These are phyloP conservation scores for Heterochromis multidens DNA, from an alignment of 2,113 vertebrate species.

Conservation along the genomic window DNA sequence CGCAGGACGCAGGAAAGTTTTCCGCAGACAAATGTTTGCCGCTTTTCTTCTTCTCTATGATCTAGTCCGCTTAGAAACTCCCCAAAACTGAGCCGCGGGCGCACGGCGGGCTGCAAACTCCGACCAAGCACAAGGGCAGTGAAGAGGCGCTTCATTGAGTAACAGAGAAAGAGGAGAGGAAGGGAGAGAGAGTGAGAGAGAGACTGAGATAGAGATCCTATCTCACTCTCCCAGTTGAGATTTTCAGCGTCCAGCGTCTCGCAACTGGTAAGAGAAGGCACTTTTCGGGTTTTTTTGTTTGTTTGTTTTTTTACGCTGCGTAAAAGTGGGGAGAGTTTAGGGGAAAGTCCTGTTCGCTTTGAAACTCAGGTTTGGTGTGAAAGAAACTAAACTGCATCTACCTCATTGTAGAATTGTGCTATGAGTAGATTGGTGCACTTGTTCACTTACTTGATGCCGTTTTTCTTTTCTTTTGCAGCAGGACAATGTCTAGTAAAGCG, in stretches of 20 bases:
- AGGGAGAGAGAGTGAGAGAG: constrained; percentile 1
- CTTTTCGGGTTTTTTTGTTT: neutral
- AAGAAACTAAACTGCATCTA: neutral
- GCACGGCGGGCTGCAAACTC: constrained; percentile 78
- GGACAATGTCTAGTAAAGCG: constrained; percentile 90
- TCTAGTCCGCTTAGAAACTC: constrained; percentile 68
- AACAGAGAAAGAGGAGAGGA: constrained; percentile 9
- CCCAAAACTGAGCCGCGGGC: constrained; percentile 68
- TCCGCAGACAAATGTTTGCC: constrained; percentile 81
- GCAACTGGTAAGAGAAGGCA: constrained; percentile 66
- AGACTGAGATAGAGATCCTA: constrained; percentile 72
- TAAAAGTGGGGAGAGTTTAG: constrained; percentile 3
- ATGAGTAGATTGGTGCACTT: neutral
- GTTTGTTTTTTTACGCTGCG: constrained; percentile 27
- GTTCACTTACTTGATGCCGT: neutral
- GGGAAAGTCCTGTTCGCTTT: neutral
- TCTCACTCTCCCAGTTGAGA: constrained; percentile 73
- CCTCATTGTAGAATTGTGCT: neutral
- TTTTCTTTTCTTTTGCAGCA: constrained; percentile 74
- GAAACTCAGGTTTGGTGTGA: constrained; percentile 1
- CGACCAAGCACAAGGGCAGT: constrained; percentile 66
- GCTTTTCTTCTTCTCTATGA: constrained; percentile 71
- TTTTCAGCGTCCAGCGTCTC: constrained; percentile 61
- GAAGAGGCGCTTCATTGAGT: constrained; percentile 51
- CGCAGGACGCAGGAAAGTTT: constrained; percentile 81